These are phyloP conservation scores for Venustaconcha ellipsiformis DNA, from an alignment of 1,140 invertebrate species.

Conservation along the genomic window DNA sequence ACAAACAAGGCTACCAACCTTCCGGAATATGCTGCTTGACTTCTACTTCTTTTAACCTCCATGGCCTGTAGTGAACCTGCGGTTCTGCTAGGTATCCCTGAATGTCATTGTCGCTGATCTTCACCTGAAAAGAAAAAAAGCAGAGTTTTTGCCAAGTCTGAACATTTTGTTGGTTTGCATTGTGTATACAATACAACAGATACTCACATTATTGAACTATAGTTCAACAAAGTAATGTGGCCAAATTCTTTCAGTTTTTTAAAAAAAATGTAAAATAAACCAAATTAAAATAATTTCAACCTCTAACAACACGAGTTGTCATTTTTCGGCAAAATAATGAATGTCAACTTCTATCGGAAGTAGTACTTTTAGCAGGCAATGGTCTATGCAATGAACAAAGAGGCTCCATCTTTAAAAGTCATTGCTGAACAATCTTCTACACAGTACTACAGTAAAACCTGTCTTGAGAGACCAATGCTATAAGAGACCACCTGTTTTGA, in stretches of 20 bases:
- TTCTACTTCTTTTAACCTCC: slow-evolving; percentile 32
- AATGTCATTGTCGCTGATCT: slow-evolving; percentile 39
- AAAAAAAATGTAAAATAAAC: too few species aligned
- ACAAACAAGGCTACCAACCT: not conserved
- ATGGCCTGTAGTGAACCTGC: slow-evolving; percentile 45
- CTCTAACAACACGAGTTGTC: too few species aligned
- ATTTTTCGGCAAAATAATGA: too few species aligned
- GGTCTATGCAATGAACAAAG: too few species aligned
- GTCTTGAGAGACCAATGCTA: too few species aligned
- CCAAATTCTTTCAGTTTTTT: not conserved
- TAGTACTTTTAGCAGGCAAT: too few species aligned
- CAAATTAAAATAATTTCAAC: too few species aligned
- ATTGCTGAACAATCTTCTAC: too few species aligned
- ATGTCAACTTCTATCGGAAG: too few species aligned
- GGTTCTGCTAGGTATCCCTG: slow-evolving; percentile 37
- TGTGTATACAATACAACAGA: not conserved
- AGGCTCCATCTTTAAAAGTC: too few species aligned
- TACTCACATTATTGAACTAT: not conserved
- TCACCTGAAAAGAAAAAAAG: slow-evolving; percentile 18
- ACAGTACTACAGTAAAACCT: too few species aligned
- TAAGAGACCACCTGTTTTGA: too few species aligned
- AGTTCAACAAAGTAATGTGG: not conserved
- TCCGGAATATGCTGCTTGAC: slow-evolving; percentile 18
- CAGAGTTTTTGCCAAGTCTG: not conserved
- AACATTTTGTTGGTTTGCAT: not conserved